Evolutionary conservation across 2,888 invertebrate species (phyloP).

Genomic region (Heliothis peltigera): DNA sequence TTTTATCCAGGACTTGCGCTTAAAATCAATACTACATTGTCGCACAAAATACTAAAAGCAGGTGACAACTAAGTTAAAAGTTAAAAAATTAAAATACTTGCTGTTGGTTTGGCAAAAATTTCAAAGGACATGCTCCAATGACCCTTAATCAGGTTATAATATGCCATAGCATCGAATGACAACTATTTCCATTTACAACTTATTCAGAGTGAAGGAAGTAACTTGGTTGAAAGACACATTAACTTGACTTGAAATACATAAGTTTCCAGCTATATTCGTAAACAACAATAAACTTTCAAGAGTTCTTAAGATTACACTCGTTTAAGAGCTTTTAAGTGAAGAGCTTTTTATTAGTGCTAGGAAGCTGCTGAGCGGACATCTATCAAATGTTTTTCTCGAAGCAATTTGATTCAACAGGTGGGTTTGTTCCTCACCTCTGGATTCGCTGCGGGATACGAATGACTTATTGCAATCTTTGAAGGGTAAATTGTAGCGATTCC

Average conservation of each 20-base stretch:
- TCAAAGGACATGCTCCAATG: not conserved
- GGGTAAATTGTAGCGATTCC: conserved; percentile 33
- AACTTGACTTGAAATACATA: not conserved
- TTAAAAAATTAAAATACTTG: too few species aligned
- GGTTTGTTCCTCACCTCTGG: conserved; percentile 50
- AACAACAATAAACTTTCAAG: not conserved
- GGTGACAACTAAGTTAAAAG: too few species aligned
- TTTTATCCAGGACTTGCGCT: too few species aligned
- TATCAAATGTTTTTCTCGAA: conserved; percentile 42
- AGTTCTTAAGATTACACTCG: not conserved
- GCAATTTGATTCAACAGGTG: conserved; percentile 65
- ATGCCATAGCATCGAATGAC: conserved; percentile 3
- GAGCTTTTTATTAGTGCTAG: conserved; percentile 12
- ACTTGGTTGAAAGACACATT: not conserved
- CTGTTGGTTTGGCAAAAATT: too few species aligned
- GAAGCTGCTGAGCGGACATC: conserved; percentile 15
- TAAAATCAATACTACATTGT: too few species aligned
- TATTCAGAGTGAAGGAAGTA: not conserved
- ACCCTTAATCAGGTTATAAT: conserved; percentile 22
- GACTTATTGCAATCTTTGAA: conserved; percentile 42
- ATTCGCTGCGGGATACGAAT: conserved; percentile 47
- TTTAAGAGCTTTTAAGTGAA: not conserved
- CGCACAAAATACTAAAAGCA: too few species aligned
- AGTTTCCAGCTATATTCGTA: not conserved
- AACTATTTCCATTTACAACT: conserved; percentile 3